Evolutionary conservation across 2,797 vertebrate species (phyloP), one percentile per base, ranked within the genome.

Genomic region (Botia almorhae): DNA sequence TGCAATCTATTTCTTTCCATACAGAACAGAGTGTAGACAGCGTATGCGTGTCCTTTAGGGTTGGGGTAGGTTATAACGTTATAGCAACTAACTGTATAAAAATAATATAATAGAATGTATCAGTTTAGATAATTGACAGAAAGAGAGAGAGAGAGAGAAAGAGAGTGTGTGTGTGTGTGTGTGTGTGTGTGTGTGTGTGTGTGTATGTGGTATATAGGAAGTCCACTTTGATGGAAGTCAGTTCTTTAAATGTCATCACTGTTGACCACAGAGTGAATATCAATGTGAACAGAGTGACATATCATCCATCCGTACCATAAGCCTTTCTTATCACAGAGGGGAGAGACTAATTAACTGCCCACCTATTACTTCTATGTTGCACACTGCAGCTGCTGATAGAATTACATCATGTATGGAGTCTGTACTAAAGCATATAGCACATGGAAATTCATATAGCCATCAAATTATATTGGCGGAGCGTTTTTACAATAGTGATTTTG

Each of bases 301-400:
- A 67, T 67, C 39, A 71, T 48, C 73, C 68, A 64, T 65, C 50
- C 72, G 19, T 64, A 77, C 58, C 67, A 64, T 50, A 82, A 77
- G 74, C 23, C 14, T 26, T 21, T 36, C 76, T 60, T 23, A 69
- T 69, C 39, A 46, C 39, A 78, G 53, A 48, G 21, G 48, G 29
- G 63, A 67, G 50, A 76, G 63, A 56, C 48, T 39, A 56, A 67
- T 76, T 51, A 56, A 67, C 63, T 76, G 63, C 14, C 65, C 36
- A 19, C 23, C 21, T 64, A 65, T 65, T 72, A 56, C 14, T 74
- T 73, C n/a, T 65, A 19, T 64, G 12, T 43, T 63, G 43, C 65
- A 74, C 60, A 63, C 48, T 19, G 58, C 50, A 11, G 33, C 74
- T 76, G 17, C 53, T 48, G 50, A 69, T 48, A 60, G 60, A 11